These are phyloP conservation scores for Tricholaema leucomelas DNA, from an alignment of 2,113 vertebrate genomes.

Conservation along the genomic window DNA sequence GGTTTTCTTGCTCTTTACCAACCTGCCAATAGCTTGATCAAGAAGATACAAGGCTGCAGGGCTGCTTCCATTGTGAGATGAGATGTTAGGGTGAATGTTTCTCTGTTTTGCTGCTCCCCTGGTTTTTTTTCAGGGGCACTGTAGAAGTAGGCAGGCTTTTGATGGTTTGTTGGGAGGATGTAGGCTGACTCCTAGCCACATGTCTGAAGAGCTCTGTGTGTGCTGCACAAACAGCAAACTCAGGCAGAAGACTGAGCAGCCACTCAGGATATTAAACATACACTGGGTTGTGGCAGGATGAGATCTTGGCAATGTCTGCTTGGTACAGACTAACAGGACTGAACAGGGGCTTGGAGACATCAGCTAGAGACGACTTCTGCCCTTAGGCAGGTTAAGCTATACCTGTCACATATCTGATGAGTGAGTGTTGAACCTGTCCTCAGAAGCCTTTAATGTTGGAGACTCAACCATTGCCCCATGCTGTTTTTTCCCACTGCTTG, in stretches of 20 bases:
- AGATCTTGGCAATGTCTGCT: background rate
- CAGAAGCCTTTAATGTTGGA: background rate
- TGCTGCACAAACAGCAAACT: background rate
- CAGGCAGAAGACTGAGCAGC: background rate
- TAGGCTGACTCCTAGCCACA: background rate
- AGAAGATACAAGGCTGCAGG: background rate
- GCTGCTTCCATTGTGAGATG: background rate
- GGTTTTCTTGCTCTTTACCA: background rate
- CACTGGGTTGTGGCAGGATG: background rate
- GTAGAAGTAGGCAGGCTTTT: background rate
- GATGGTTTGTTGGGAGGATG: background rate
- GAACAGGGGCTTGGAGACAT: background rate
- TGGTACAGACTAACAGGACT: background rate
- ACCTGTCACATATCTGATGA: fast-evolving
- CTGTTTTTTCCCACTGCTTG: background rate
- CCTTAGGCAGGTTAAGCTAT: background rate
- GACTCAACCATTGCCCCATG: background rate
- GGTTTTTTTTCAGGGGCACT: background rate
- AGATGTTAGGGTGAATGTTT: background rate
- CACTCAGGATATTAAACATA: background rate
- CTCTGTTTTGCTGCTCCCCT: background rate
- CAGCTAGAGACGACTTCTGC: background rate
- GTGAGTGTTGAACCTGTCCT: background rate
- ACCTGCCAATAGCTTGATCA: background rate
- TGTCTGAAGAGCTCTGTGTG: background rate